Evolutionary conservation across 1,140 invertebrate genomes (phyloP).

Genomic region (Panulirus ornatus): DNA sequence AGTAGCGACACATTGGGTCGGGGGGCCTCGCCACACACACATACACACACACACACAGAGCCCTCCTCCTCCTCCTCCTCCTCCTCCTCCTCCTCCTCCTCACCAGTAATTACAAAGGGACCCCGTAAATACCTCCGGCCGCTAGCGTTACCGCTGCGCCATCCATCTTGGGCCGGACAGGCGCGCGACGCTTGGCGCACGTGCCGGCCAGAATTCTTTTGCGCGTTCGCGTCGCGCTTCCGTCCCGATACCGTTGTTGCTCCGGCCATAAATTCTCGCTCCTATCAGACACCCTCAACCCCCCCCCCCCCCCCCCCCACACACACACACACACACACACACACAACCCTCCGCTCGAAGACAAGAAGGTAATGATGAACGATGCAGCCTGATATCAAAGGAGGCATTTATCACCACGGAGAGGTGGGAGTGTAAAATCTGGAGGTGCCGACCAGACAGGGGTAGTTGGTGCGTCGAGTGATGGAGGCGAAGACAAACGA

Average conservation of each 20-base stretch:
- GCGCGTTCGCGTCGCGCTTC: background rate
- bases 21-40: too few relatives aligned
- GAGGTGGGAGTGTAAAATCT: too few relatives aligned
- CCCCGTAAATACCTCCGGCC: slow-evolving; percentile 28
- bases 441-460: background rate
- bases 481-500: slow-evolving; percentile 18
- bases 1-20: too few relatives aligned
- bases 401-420: background rate
- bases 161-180: slow-evolving; percentile 19
- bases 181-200: background rate
- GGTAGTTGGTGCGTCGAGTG: slow-evolving; percentile 4
- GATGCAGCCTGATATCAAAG: background rate
- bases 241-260: background rate
- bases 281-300: background rate
- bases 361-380: slow-evolving; percentile 1
- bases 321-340: too few relatives aligned
- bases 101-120: slow-evolving; percentile 42
- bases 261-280: background rate
- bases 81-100: too few relatives aligned
- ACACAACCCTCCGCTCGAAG: background rate
- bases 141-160: background rate
- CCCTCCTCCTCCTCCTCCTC: too few relatives aligned
- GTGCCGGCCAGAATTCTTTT: background rate
- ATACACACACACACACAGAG: too few relatives aligned
- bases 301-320: too few relatives aligned